These are phyloP conservation scores for Pantherophis vulpinus DNA, from an alignment of 2,797 vertebrate genomes.

Conservation along the genomic window DNA sequence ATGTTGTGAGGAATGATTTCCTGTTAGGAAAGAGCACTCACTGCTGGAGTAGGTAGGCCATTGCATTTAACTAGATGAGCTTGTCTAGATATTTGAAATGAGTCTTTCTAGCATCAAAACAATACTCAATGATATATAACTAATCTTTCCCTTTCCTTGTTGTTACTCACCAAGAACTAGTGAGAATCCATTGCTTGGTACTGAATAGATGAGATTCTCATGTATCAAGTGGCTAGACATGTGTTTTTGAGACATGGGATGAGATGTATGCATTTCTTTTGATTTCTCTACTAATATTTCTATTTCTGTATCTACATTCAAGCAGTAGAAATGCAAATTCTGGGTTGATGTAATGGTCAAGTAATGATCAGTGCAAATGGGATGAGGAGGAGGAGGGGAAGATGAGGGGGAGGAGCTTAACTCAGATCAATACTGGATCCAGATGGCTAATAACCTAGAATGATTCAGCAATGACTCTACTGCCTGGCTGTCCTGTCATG, in stretches of 20 bases:
- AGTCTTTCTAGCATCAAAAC: slow-evolving; percentile 28
- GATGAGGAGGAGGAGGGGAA: not conserved
- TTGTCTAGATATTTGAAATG: slow-evolving; percentile 34
- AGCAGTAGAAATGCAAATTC: not conserved
- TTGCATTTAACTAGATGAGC: slow-evolving; percentile 33
- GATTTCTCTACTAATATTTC: not conserved
- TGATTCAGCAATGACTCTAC: no score
- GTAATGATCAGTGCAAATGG: not conserved
- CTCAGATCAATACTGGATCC: not conserved
- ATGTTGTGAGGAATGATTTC: not conserved
- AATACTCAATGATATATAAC: slow-evolving; percentile 12
- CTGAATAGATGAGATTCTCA: slow-evolving; percentile 14
- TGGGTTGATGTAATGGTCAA: not conserved
- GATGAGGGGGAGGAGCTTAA: not conserved
- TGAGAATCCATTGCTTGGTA: slow-evolving; percentile 5
- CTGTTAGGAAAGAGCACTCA: slow-evolving; percentile 6
- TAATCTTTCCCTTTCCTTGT: not conserved
- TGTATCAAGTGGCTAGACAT: not conserved
- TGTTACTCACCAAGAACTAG: not conserved
- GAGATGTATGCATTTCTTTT: not conserved
- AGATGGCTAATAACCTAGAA: not conserved
- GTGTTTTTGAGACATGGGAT: not conserved
- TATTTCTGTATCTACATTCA: not conserved
- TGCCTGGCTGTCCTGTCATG: not conserved
- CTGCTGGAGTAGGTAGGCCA: not conserved